phyloP scores from a whole-genome alignment of 1,140 invertebrate genomes.

The Pseudomyrmex concolor region DNA sequence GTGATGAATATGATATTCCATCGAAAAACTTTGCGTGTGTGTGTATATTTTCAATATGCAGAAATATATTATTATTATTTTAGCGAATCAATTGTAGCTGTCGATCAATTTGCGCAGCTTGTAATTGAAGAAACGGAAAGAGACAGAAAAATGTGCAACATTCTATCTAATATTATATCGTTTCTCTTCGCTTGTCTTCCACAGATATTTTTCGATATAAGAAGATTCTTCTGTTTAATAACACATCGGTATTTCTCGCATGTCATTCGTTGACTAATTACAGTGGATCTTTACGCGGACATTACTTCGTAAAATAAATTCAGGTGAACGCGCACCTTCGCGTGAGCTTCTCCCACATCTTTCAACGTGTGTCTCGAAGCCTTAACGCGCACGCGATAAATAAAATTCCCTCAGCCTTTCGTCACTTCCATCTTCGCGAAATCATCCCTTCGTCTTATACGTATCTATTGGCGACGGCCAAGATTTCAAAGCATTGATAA shows the following conservation, averaged over 20 bases:
- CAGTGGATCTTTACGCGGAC: neutral
- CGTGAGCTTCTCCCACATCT: neutral
- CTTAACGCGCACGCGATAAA: constrained; percentile 52
- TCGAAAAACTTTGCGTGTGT: constrained; percentile 7
- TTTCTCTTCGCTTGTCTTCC: neutral
- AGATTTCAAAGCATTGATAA: constrained; percentile 71
- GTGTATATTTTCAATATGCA: neutral
- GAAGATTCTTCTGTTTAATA: neutral
- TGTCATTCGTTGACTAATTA: constrained; percentile 22
- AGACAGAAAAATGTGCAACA: neutral
- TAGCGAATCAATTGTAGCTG: constrained; percentile 3
- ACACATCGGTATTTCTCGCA: neutral
- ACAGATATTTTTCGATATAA: neutral
- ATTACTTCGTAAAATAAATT: constrained; percentile 41
- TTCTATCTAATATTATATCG: neutral
- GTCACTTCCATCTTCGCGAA: constrained; percentile 5
- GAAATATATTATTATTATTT: constrained; percentile 1
- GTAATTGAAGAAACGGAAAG: neutral
- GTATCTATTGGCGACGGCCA: constrained; percentile 40
- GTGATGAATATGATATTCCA: neutral
- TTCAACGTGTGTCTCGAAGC: neutral
- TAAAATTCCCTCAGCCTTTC: constrained; percentile 57
- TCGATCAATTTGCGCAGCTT: neutral
- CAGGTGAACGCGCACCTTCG: neutral
- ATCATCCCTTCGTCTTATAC: constrained; percentile 11